Evolutionary conservation across 2,888 invertebrate genomes (phyloP).

Genomic region (Osmoderma eremita): DNA sequence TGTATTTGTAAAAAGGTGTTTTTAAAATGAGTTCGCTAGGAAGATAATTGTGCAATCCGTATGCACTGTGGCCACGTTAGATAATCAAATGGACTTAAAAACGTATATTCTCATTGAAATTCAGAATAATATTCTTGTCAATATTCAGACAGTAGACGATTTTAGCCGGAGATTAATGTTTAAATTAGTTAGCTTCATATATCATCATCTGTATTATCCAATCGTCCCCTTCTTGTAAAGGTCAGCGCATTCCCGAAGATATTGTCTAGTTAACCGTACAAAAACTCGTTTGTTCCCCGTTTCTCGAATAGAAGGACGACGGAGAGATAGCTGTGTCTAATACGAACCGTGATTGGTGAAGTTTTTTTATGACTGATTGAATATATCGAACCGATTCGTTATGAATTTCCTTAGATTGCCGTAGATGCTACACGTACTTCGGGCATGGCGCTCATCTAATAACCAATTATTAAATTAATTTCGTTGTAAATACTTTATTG

Average conservation of each 20-base stretch:
- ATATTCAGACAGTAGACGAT: slow-evolving; percentile 57
- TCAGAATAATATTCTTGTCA: slow-evolving; percentile 56
- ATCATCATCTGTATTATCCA: slow-evolving; percentile 53
- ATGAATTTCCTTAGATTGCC: slow-evolving; percentile 17
- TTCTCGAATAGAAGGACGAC: slow-evolving; percentile 1
- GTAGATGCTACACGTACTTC: slow-evolving; percentile 6
- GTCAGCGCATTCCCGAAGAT: slow-evolving; percentile 47
- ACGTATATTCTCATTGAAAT: slow-evolving; percentile 54
- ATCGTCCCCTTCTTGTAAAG: slow-evolving; percentile 53
- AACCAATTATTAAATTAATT: slow-evolving; percentile 54
- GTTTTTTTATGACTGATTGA: slow-evolving; percentile 40
- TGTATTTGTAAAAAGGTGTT: slow-evolving; percentile 18
- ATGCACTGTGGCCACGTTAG: slow-evolving; percentile 31
- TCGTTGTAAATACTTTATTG: slow-evolving; percentile 63
- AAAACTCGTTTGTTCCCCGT: slow-evolving; percentile 31
- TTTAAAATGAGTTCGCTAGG: slow-evolving; percentile 12
- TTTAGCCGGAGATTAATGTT: slow-evolving; percentile 56
- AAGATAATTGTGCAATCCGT: slow-evolving; percentile 21
- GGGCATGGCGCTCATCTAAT: slow-evolving; percentile 28
- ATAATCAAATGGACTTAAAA: slow-evolving; percentile 34
- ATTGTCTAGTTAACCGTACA: slow-evolving; percentile 31
- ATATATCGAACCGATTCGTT: slow-evolving; percentile 39
- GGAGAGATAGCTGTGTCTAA: slow-evolving; percentile 38
- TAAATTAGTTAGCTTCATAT: slow-evolving; percentile 60
- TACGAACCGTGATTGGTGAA: slow-evolving; percentile 21